phyloP scores from a whole-genome alignment of 2,797 vertebrate species.

The Amazonetta brasiliensis region DNA sequence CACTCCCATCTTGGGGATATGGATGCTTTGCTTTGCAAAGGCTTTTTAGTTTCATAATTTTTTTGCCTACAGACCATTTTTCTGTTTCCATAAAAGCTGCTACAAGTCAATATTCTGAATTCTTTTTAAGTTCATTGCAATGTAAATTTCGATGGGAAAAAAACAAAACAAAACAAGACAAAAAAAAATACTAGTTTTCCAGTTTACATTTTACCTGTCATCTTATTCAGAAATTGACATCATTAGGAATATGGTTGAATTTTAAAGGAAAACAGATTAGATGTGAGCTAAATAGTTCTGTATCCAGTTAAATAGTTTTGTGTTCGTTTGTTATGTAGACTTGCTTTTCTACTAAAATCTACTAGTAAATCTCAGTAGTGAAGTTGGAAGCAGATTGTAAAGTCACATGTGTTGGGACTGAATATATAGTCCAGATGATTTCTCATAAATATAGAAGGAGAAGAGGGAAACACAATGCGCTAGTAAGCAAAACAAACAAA shows the following conservation, averaged over 20 bases:
- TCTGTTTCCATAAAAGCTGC: conserved; percentile 40
- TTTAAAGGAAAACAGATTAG: conserved; percentile 46
- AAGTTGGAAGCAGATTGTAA: background rate
- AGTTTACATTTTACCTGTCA: background rate
- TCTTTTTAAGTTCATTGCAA: conserved; percentile 64
- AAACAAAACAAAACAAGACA: background rate
- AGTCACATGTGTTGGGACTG: background rate
- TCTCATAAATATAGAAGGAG: background rate
- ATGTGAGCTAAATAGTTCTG: background rate
- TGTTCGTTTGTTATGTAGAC: background rate
- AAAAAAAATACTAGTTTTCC: background rate
- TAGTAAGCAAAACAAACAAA: background rate
- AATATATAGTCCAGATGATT: background rate
- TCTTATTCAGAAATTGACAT: background rate
- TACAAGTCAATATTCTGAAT: conserved; percentile 43
- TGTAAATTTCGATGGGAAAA: conserved; percentile 45
- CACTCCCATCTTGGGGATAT: background rate
- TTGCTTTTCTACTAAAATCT: background rate
- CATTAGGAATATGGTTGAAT: background rate
- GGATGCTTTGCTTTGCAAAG: conserved; percentile 23
- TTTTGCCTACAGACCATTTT: conserved; percentile 56
- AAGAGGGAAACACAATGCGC: background rate
- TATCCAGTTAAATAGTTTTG: background rate
- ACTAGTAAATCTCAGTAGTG: background rate
- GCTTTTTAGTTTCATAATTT: conserved; percentile 35